Evolutionary conservation across 2,888 invertebrate genomes (phyloP), one percentile per base, ranked within the genome.

Genomic region (Parnassius mnemosyne): DNA sequence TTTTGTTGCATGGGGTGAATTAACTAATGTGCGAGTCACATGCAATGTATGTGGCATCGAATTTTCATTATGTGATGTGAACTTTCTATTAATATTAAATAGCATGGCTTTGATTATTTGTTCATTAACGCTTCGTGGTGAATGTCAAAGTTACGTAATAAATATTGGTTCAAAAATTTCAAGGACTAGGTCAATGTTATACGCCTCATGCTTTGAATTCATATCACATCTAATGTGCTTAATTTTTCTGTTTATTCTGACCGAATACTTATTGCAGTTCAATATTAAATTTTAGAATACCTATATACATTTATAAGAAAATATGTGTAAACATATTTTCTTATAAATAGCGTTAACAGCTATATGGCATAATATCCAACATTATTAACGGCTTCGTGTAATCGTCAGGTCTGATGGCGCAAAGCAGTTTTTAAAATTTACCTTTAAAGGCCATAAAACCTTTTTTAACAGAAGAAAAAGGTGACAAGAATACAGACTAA

Each of bases 1-100:
- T 81, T 83, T 80, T 71, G 72, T 77, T 78, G 89, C 89, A 89
- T 86, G 87, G 84, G 83, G 77, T 82, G 81, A 80, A 76, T 71
- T 72, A 68, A 67, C 65, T 68, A 68, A 63, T 68, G 67, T 69
- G 68, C 64, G 68, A 56, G 72, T 68, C 62, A 67, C 59, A 65
- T 63, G 64, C 66, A 53, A 60, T 65, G 56, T 63, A 47, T 52
- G 43, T 67, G 64, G 63, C 57, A 61, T 67, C 53, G 16, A 50
- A 12, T 65, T 57, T 61, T 43, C 11, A 11, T 49, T 44, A 59
- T 63, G 67, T 69, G 61, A 63, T 70, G 70, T 68, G 68, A 66
- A 64, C 67, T 71, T 65, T 69, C 65, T 64, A 55, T 50, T 55
- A 59, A 64, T 54, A 50, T 25, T 59, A 66, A 69, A 61, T 65